Evolutionary conservation across 1,140 invertebrate genomes (phyloP), one percentile per base, ranked within the genome.

Genomic region (Druon quercuslanigerum): DNA sequence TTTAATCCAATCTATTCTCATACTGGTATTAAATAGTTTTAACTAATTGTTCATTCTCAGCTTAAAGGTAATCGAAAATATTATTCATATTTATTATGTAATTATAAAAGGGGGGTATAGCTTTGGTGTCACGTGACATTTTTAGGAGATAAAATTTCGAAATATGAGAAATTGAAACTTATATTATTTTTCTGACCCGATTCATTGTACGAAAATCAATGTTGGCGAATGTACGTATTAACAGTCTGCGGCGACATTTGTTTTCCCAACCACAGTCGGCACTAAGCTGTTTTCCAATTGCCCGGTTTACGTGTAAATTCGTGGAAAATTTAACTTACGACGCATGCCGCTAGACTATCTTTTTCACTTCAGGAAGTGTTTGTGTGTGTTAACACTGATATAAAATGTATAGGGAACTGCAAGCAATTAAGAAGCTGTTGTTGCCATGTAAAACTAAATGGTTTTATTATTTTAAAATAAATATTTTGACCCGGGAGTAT

Each of bases 351-450:
- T 16, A 40, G 25, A 40, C 33, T n/a, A 25, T 56, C 20, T 56
- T 56, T 56, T 66, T 66, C 14, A 66, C 14, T 25, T 66, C 33
- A 12, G 20, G 25, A 25, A 60, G 9, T 60, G 14, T 60, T 25
- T 25, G 25, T 60, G 14, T 60, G 33, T 16, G 7, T 25, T 20
- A 40, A 33, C 60, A 40, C 40, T 4, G 14, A 20, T 40, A 66
- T 13, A 66, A 25, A n/a, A 40, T 46, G 9, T 7, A 11, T 46
- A 11, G 40, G 40, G 8, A 33, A 66, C 25, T 66, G 60, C 60
- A 40, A 66, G 33, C 25, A 33, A 66, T 66, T 66, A 66, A 66
- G 33, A 33, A 66, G 60, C 60, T 14, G 60, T 40, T 66, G 60
- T 66, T 66, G 33, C 9, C 33, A 25, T 16, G 14, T 16, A 6